phyloP scores from a whole-genome alignment of 1,140 invertebrate species.

The Psix sp. region DNA sequence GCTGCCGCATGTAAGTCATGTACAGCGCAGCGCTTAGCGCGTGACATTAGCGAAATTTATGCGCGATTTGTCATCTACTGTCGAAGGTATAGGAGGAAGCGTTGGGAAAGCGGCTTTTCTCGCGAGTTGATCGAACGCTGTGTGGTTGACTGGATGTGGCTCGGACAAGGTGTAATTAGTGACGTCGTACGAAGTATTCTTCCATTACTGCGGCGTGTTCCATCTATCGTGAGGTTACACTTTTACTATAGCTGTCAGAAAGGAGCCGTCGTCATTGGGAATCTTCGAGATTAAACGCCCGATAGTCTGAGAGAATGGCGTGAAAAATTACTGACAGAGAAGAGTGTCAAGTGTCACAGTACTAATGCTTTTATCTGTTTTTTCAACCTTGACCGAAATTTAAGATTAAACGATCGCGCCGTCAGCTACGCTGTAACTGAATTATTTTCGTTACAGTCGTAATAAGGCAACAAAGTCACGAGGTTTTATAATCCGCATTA shows the following conservation, averaged over 20 bases:
- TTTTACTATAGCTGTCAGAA: conserved; percentile 48
- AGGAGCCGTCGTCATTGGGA: conserved; percentile 48
- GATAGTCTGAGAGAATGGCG: conserved; percentile 52
- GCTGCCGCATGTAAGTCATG: conserved; percentile 33
- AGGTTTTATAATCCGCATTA: too few relatives aligned
- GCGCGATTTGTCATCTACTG: conserved; percentile 69
- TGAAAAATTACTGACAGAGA: conserved; percentile 46
- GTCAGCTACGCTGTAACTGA: too few relatives aligned
- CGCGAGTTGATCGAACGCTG: too few relatives aligned
- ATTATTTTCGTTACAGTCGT: too few relatives aligned
- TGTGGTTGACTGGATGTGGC: conserved; percentile 7
- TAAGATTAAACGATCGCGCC: conserved; percentile 27
- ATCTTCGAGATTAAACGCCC: conserved; percentile 43
- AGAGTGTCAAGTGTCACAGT: conserved; percentile 46
- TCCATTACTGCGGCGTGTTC: conserved; percentile 62
- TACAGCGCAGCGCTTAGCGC: conserved; percentile 24
- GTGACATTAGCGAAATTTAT: conserved; percentile 70
- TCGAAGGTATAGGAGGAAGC: conserved; percentile 46
- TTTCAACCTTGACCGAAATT: conserved; percentile 41
- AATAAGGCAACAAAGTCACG: too few relatives aligned
- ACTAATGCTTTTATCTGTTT: conserved; percentile 53
- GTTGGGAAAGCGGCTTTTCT: conserved; percentile 34
- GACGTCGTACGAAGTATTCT: conserved; percentile 70
- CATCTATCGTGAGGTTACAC: conserved; percentile 43
- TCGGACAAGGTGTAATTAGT: conserved; percentile 67